Evolutionary conservation across 2,888 invertebrate genomes (phyloP).

Genomic region (Cyaniris semiargus): DNA sequence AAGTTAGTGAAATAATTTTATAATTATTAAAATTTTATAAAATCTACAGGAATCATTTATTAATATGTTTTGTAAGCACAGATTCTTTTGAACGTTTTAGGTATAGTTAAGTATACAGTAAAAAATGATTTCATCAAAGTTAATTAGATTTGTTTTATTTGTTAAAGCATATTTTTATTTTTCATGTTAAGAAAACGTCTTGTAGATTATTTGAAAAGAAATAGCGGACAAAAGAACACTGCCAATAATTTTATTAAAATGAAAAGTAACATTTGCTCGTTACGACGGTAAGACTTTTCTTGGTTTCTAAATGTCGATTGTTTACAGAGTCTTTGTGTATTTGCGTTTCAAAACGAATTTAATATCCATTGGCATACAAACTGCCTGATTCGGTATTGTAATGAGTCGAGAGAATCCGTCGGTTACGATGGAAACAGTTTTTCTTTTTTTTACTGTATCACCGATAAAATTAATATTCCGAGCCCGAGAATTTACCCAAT

Average conservation of each 20-base stretch:
- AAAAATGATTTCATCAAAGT: neutral
- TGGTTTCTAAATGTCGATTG: constrained; percentile 30
- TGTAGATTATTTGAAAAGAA: constrained; percentile 20
- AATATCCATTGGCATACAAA: constrained; percentile 38
- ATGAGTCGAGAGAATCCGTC: constrained; percentile 21
- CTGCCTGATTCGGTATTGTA: constrained; percentile 36
- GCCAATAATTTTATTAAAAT: constrained; percentile 24
- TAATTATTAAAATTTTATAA: neutral
- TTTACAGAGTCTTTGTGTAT: constrained; percentile 26
- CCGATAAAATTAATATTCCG: constrained; percentile 5
- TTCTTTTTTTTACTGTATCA: constrained; percentile 16
- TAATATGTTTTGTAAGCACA: neutral
- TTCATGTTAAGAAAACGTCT: neutral
- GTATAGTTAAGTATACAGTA: neutral
- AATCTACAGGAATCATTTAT: neutral
- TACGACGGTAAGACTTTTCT: constrained; percentile 28
- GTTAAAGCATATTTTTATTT: neutral
- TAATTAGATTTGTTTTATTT: neutral
- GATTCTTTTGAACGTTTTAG: neutral
- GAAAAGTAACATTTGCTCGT: constrained; percentile 22
- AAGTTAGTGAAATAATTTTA: neutral
- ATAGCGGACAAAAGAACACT: neutral
- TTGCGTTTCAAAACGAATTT: constrained; percentile 50
- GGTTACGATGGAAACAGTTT: constrained; percentile 15
- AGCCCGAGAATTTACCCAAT: neutral